These are phyloP conservation scores for Colistium nudipinnis DNA, from an alignment of 2,113 vertebrate species.

Conservation along the genomic window DNA sequence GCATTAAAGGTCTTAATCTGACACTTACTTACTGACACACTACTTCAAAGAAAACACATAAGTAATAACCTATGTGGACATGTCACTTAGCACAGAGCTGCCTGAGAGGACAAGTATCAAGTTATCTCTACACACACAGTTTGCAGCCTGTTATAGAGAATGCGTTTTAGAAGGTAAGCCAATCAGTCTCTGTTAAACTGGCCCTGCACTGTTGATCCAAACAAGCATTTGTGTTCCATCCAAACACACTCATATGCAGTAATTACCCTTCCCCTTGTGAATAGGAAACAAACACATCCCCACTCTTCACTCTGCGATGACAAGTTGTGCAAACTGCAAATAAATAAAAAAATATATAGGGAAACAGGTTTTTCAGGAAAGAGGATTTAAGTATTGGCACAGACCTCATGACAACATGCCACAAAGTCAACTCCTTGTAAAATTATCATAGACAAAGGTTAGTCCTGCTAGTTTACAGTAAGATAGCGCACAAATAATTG, in stretches of 20 bases:
- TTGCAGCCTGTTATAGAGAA: conserved; percentile 18
- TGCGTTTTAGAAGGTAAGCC: conserved; percentile 34
- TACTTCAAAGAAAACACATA: neutral
- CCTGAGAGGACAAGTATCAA: conserved; percentile 14
- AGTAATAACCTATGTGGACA: conserved; percentile 4
- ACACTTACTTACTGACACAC: too few relatives aligned
- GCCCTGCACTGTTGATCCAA: conserved; percentile 42
- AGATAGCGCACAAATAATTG: conserved; percentile 28
- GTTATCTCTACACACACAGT: neutral
- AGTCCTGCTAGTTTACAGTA: conserved; percentile 33
- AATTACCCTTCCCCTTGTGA: conserved; percentile 49
- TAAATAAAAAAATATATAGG: conserved; percentile 66
- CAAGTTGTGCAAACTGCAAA: conserved; percentile 57
- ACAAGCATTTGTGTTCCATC: conserved; percentile 47
- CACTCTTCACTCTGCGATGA: conserved; percentile 25
- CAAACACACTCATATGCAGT: conserved; percentile 48
- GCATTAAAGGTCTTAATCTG: neutral
- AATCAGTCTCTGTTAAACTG: conserved; percentile 42
- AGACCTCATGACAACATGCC: conserved; percentile 39
- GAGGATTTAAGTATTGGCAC: conserved; percentile 46
- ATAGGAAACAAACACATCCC: conserved; percentile 22
- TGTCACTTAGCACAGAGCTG: conserved; percentile 10
- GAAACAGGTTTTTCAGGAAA: conserved; percentile 73
- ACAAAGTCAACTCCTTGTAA: conserved; percentile 35
- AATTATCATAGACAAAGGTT: conserved; percentile 32